Base-by-base conservation (phyloP, 2,888 invertebrate species). In the Melanostoma mellinum region DNA sequence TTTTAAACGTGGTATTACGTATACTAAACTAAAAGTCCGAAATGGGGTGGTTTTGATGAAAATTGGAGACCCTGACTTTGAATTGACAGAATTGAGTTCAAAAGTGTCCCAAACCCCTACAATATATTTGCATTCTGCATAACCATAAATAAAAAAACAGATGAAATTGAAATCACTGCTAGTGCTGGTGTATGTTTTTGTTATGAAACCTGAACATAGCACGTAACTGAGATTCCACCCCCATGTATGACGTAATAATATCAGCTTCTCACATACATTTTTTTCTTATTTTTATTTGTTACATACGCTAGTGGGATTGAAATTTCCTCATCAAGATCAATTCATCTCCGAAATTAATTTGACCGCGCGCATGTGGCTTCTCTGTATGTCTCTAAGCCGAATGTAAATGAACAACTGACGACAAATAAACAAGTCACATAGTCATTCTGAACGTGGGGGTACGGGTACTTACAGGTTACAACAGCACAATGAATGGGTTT, bases 311-410 rank as follows among this genome's bases (percentile, higher is more conserved):
- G 74, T 84, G 42, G 67, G 85, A 80, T 85, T 85, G 79, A 85
- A 85, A 85, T 76, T 85, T 85, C 80, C 85, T 85, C 85, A 85
- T 85, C 85, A 85, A 79, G 85, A 80, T 85, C 80, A 85, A 80
- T 80, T 84, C 79, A 79, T 75, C 79, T 79, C 84, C 79, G 82
- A 84, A 84, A 84, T 84, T 84, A 84, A 75, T 84, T 84, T 75
- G 84, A 84, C 84, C 79, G 84, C 65, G 74, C 79, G 71, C 84
- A 79, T 79, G 63, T 82, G 69, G 68, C 61, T 58, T 32, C 40
- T 20, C 36, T 36, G 8, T 2, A 30, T 48, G n/a, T 10, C 73
- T 74, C 44, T 40, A n/a, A 63, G 55, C 20, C 30, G 42, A 61
- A 72, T 48, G 10, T 8, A 77, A 63, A 58, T 79, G 56, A 74